Base-by-base conservation (phyloP, 2,797 vertebrate genomes). In the Rhodeus uyekii region DNA sequence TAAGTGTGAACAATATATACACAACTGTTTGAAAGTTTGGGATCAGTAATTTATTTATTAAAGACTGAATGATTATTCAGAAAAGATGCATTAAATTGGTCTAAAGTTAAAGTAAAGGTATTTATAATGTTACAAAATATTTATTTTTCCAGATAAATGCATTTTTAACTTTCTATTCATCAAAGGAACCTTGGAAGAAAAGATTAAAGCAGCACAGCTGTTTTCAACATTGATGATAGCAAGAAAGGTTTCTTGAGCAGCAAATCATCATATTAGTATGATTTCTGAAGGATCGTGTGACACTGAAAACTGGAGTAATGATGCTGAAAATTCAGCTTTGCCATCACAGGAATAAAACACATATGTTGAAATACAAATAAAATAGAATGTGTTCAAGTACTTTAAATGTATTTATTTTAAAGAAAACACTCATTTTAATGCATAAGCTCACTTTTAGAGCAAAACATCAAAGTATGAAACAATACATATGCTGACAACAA, bases 291-390 rank as follows among this genome's bases (percentile, higher is more conserved):
- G 29, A 50, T 50, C 69, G 50, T 50, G 29, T 34, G 44, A n/a
- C 46, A 34, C 10, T 34, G 68, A 50, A 50, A 10, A 34, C 44
- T 72, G 19, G 19, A 34, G 44, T 71, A 34, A 48, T 12, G 27
- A 71, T 71, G 67, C 38, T 42, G n/a, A 68, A 67, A 67, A 42
- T 42, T 67, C n/a, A 68, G n/a, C 27, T 71, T 19, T 22, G 27
- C 18, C 38, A 71, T 48, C 2, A 32, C 27, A 48, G 68, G 10
- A 48, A 71, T 48, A 71, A 71, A 46, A 12, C 5, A 73, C 3
- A 60, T 6, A 60, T 16, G 55, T 14, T 60, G 6, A 60, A 29
- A 60, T 60, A 5, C 3, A 60, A 60, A 58, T 16, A 6, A 29
- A 14, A 58, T 14, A 27, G 55, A 60, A 60, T 29, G 16, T 71